Conservation (phyloP, 1,140 invertebrate genomes). For the Hetaerina americana region DNA sequence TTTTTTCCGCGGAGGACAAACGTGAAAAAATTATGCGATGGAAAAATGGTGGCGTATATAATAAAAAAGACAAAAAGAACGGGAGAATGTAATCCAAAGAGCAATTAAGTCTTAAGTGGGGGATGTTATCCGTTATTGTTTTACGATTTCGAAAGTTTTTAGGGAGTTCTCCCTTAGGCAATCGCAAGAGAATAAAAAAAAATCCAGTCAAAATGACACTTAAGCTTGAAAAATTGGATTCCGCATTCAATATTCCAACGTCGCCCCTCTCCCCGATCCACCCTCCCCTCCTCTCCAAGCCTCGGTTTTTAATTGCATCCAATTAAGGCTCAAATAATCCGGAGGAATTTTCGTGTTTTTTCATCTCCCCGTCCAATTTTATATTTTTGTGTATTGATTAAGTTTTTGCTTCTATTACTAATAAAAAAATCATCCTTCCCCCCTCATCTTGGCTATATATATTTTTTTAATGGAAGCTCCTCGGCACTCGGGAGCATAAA, state of each 20-base stretch:
- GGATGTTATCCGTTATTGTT: neutral
- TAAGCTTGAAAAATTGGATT: neutral
- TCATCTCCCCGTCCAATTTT: neutral
- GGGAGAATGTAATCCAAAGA: neutral
- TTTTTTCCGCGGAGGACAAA: neutral
- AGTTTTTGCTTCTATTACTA: neutral
- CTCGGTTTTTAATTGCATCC: neutral
- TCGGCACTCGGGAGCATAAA: too few relatives aligned
- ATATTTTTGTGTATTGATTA: slow-evolving; percentile 1
- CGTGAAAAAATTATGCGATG: neutral
- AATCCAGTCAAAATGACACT: too few relatives aligned
- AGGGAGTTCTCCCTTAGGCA: neutral
- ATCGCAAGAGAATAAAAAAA: neutral
- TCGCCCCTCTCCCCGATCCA: neutral
- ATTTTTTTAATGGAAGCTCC: too few relatives aligned
- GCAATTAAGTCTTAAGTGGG: neutral
- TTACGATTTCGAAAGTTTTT: neutral
- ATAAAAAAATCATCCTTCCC: too few relatives aligned
- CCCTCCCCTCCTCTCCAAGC: neutral
- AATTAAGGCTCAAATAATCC: neutral
- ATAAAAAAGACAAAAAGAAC: too few relatives aligned
- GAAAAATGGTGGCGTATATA: neutral
- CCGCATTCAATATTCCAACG: neutral
- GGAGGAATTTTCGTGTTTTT: neutral
- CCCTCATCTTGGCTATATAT: too few relatives aligned